Conservation (phyloP, 2,797 vertebrate species). For the Hypotaenidia okinawae region DNA sequence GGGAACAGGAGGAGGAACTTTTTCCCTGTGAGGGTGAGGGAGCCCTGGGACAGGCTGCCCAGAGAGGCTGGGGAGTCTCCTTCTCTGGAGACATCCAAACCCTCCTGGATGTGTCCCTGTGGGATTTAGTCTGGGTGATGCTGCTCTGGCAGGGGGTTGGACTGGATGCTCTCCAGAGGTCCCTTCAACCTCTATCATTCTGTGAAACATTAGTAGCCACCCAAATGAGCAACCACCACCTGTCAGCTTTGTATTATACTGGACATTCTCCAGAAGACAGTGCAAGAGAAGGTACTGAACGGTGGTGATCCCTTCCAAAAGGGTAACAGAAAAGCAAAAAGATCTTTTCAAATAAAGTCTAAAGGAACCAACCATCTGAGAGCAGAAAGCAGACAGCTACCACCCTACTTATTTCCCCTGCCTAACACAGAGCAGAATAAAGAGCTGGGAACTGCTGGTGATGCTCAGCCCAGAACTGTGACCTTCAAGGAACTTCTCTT, state of each 20-base stretch:
- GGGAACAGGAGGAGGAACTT: no score
- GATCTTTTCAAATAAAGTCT: not conserved
- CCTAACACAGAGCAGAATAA: not conserved
- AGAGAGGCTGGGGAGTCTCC: no score
- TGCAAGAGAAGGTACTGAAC: not conserved
- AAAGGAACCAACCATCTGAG: not conserved
- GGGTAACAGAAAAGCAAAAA: not conserved
- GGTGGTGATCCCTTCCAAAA: not conserved
- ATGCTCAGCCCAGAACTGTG: not conserved
- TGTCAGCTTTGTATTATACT: not conserved
- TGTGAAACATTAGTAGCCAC: not conserved
- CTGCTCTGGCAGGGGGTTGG: no score
- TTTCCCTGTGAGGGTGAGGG: no score
- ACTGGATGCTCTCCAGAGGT: no score
- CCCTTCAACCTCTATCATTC: no score
- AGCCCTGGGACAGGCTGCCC: no score
- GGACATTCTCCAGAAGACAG: not conserved
- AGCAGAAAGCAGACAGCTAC: not conserved
- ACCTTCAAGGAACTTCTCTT: not conserved
- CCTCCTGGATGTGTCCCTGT: no score
- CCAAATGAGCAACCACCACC: not conserved
- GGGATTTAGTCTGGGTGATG: no score
- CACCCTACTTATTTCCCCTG: not conserved
- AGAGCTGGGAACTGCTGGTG: not conserved
- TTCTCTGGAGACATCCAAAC: no score